phyloP scores from a whole-genome alignment of 1,140 invertebrate species.

The Rhopalosiphum padi region DNA sequence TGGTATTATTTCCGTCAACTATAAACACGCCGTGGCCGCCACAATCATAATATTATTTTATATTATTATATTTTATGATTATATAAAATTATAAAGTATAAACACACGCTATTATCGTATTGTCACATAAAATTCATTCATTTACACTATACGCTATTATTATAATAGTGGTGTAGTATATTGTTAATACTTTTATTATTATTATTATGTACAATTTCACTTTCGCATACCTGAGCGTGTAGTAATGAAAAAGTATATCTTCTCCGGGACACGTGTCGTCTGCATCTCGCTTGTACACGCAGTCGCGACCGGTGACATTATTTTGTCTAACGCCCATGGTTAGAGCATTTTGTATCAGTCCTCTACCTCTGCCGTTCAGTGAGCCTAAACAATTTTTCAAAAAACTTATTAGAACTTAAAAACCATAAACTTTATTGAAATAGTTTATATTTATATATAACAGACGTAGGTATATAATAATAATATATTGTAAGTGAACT shows the following conservation, averaged over 20 bases:
- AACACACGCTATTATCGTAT: not conserved
- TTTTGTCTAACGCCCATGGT: constrained; percentile 66
- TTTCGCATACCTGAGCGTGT: constrained; percentile 65
- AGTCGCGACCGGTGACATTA: constrained; percentile 65
- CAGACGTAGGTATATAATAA: too few species aligned
- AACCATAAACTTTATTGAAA: too few species aligned
- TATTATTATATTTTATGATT: not conserved
- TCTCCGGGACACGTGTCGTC: constrained; percentile 73
- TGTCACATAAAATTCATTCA: not conserved
- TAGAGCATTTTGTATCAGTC: constrained; percentile 63
- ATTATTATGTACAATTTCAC: not conserved
- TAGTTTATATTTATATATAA: too few species aligned
- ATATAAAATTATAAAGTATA: not conserved
- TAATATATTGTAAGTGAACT: too few species aligned
- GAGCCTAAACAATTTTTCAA: not conserved
- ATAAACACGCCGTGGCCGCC: not conserved
- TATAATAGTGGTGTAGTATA: not conserved
- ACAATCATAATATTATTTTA: not conserved
- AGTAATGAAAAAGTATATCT: constrained; percentile 71
- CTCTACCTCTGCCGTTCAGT: not conserved
- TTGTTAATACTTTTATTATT: too few species aligned
- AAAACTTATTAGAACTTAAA: too few species aligned
- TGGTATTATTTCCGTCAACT: not conserved
- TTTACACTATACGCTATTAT: not conserved
- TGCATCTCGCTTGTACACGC: constrained; percentile 72